Evolutionary conservation across 1,140 invertebrate species (phyloP), one percentile per base, ranked within the genome.

Genomic region (Holcopasites calliopsidis): DNA sequence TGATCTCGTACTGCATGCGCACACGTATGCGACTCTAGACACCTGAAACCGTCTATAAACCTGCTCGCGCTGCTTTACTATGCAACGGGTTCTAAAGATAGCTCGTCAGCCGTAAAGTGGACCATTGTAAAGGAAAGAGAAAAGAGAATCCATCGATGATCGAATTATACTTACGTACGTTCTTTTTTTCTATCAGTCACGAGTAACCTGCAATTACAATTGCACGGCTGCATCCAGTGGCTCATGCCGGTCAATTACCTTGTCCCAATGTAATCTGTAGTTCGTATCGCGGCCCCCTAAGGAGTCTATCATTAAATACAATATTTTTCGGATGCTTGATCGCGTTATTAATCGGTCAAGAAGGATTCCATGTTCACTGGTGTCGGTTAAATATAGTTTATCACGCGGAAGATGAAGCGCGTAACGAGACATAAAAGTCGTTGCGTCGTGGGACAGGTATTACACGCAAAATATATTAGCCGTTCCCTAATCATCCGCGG

Each of bases 301-400:
- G 76, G 65, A 60, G 74, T 86, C 85, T 88, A 83, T 88, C 79
- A 88, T 89, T 88, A 88, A 83, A 82, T 69, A 76, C 70, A 79
- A 87, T 84, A 88, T 87, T 87, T 88, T 87, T 83, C 79, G 72
- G 76, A 66, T 62, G 74, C 73, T 66, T 85, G 81, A 88, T 86
- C 83, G 66, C 79, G 6, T 69, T 7, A 74, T 77, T 86, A 84
- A 87, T 88, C 85, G 75, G 74, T 68, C 69, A 49, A 23, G 57
- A 80, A 73, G 60, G 64, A 44, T 23, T 50, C 69, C 55, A 42
- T 57, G 61, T 44, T 21, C 0, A 23, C 23, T 49, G 16, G 68
- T 44, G 68, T 68, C 54, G 71, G 42, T 61, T 68, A 77, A 82
- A 71, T 73, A 72, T 54, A 75, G 57, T 73, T 70, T 66, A 85